Evolutionary conservation across 2,113 vertebrate genomes (phyloP), one percentile per base, ranked within the genome.

Genomic region (Chaenocephalus aceratus): DNA sequence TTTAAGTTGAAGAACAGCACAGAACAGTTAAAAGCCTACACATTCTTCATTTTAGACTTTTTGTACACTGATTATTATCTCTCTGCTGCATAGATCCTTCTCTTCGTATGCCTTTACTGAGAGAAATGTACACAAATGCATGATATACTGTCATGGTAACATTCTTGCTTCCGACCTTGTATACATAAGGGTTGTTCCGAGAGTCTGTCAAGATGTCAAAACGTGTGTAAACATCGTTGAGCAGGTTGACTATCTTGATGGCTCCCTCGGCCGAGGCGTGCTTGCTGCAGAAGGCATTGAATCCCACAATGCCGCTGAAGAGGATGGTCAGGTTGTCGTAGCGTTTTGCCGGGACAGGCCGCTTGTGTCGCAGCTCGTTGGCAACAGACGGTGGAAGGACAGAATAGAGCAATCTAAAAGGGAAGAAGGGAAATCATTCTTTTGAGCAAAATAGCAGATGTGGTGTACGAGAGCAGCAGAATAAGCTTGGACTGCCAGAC

Each of bases 141-240:
- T 59, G 49, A 65, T 58, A 56, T 57, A 54, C 11, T 59, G 21
- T 79, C 63, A 65, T 7, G n/a, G 26, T 56, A 59, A 76, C 34
- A 36, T 79, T 66, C 46, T 14, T 49, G 83, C 60, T 70, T 74
- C 92, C 91, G 86, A 97, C 98, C 97, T 99, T 99, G 91, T 99
- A 99, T 77, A 99, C 98, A 87, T 97, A 99, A 0, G 98, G 98
- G 86, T 99, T 99, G 87, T 96, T 97, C 85, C 98, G 94, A 30
- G 98, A 98, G 88, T 99, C 98, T 0, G 98, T 99, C 89, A 99
- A 91, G 77, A 98, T 99, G 93, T 99, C 98, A 85, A 99, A 99
- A 71, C 97, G 97, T 0, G 98, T 99, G 88, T 99, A 99, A 82
- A 99, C 95, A 84, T 99, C 98, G 2, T 99, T 99, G 91, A 99